Evolutionary conservation across 2,113 vertebrate species (phyloP), one percentile per base, ranked within the genome.

Genomic region (Dolichallabes microphthalmus): DNA sequence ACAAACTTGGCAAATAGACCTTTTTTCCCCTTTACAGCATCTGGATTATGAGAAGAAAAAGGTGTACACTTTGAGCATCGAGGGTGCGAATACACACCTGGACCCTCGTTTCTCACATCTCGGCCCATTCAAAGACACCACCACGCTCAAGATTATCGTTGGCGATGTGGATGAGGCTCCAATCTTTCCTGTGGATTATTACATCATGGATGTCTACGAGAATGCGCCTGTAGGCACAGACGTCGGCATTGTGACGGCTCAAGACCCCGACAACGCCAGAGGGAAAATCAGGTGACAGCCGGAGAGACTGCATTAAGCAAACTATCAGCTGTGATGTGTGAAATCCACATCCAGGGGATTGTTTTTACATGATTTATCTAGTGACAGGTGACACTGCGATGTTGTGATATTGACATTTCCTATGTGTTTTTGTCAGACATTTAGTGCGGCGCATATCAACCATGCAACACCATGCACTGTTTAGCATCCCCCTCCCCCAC

Each of bases 21-120:
- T 52, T 53, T 32, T 60, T 64, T 20, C 30, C 4, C 69, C 35
- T 90, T 87, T 78, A 88, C 94, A 99, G 98, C 96, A 96, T 2
- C 94, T 99, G 88, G 97, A 99, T 92, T 99, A 97, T 64, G 98
- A 99, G 92, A 97, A 97, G 86, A 99, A 97, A 95, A 98, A 97
- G 90, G 95, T 95, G 1, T 99, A 99, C 84, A 97, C 95, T 0
- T 95, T 99, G 74, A 97, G 96, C 91, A 98, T 99, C 25, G 97
- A 99, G 93, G 98, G 96, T 60, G 94, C 93, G n/a, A 99, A 99
- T 63, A 97, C 96, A 27, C 96, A 99, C 17, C 89, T 96, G 87
- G 98, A 99, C 89, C 96, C 97, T 83, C 96, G 96, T 8, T 99
- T 97, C 90, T 97, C 96, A 0, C 96, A 98, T 87, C 91, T 99